phyloP scores from a whole-genome alignment of 2,797 vertebrate species.

The Remorina albescens region DNA sequence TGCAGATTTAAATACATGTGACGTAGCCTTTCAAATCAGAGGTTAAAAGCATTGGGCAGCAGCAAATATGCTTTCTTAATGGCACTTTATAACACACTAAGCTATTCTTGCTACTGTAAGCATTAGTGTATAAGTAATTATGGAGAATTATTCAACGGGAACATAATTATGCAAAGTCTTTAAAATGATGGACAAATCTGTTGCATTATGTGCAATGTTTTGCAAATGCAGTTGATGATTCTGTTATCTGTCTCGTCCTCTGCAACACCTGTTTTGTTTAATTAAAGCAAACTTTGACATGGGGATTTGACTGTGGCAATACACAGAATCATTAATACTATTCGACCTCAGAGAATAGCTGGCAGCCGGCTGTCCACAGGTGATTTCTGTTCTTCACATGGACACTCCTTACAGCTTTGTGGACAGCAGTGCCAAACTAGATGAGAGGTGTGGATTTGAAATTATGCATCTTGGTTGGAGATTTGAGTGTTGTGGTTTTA shows the following conservation, averaged over 20 bases:
- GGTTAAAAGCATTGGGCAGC: constrained; percentile 69
- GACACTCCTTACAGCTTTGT: constrained; percentile 11
- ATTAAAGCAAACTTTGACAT: constrained; percentile 85
- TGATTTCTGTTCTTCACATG: constrained; percentile 46
- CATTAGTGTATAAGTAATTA: constrained; percentile 82
- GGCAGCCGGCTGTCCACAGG: constrained; percentile 33
- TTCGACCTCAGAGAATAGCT: constrained; percentile 48
- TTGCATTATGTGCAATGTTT: constrained; percentile 83
- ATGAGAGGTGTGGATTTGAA: constrained; percentile 22
- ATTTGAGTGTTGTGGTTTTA: constrained; percentile 13
- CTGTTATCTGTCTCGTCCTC: constrained; percentile 78
- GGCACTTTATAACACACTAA: constrained; percentile 55
- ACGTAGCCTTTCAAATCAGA: constrained; percentile 62
- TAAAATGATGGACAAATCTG: constrained; percentile 82
- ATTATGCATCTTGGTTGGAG: neutral
- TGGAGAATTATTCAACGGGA: constrained; percentile 83
- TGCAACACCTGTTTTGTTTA: constrained; percentile 84
- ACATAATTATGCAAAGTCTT: constrained; percentile 84
- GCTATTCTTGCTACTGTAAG: constrained; percentile 71
- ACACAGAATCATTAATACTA: constrained; percentile 65
- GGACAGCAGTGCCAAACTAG: constrained; percentile 2
- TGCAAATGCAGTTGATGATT: constrained; percentile 83
- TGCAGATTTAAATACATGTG: constrained; percentile 60
- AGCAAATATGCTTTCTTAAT: constrained; percentile 50
- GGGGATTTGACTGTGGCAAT: constrained; percentile 76